A percentile compares a stretch with the other conserved stretches of the same genome.
phyloP scores from a whole-genome alignment of 1,140 invertebrate species.

The Lordiphosa clarofinis region DNA sequence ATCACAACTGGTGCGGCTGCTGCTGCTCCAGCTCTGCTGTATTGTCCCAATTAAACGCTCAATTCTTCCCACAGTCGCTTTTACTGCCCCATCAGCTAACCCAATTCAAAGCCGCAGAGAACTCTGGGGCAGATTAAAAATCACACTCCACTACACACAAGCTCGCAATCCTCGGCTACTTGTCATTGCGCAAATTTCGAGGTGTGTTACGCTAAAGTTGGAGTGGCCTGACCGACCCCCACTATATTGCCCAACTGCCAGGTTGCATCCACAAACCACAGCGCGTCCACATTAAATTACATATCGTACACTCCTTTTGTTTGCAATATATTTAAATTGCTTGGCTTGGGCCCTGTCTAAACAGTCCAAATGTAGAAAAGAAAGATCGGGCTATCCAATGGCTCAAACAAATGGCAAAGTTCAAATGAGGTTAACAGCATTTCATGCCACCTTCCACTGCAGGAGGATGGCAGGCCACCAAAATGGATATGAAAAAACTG shows the following conservation, averaged over 20 bases:
- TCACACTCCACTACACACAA: constrained; percentile 23
- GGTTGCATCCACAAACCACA: constrained; percentile 15
- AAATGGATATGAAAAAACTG: constrained; percentile 54
- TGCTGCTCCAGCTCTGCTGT: constrained; percentile 13
- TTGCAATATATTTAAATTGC: constrained; percentile 71
- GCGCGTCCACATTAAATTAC: constrained; percentile 67
- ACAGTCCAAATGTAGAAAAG: constrained; percentile 50
- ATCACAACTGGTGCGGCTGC: constrained; percentile 3
- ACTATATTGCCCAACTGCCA: constrained; percentile 40
- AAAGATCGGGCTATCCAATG: constrained; percentile 72
- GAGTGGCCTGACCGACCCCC: constrained; percentile 40
- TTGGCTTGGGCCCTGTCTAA: constrained; percentile 43
- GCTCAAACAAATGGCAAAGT: constrained; percentile 78
- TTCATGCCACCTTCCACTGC: constrained; percentile 60
- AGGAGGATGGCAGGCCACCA: constrained; percentile 56
- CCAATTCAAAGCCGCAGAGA: constrained; percentile 39
- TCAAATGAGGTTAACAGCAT: constrained; percentile 77
- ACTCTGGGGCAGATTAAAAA: constrained; percentile 34
- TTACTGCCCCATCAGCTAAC: constrained; percentile 26
- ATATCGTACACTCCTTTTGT: constrained; percentile 63
- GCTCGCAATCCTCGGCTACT: constrained; percentile 45
- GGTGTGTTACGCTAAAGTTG: constrained; percentile 41
- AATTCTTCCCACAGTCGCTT: constrained; percentile 44
- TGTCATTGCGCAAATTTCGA: constrained; percentile 61
- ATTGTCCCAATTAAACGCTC: constrained; percentile 49